Base-by-base conservation (phyloP, 2,888 invertebrate species). In the Tetheella fluctuosa region DNA sequence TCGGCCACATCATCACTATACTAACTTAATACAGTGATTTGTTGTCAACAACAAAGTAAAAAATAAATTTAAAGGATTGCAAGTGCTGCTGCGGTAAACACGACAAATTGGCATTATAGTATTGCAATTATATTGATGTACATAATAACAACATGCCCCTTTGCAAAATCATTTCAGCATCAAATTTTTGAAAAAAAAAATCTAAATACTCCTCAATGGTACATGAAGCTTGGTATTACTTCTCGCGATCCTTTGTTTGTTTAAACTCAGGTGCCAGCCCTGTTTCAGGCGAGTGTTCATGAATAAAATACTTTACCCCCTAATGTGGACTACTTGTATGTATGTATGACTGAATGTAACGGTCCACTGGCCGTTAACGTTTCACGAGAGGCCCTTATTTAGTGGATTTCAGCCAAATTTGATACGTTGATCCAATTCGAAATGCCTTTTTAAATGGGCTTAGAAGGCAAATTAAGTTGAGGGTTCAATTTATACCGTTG, bases 291-390 rank as follows among this genome's bases (percentile, higher is more conserved):
- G 23, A 57, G 59, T 54, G 52, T 42, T 60, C 63, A 69, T 69
- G 69, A 69, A 69, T 69, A 69, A 69, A 69, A 69, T 69, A 53
- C 39, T 53, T 55, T 56, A 25, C 28, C 65, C 28, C 65, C 64
- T 63, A 65, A 69, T 67, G 63, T 63, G 59, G 59, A 58, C 63
- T 58, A 59, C 61, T 63, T 53, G 57, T 59, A 34, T 34, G 55
- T 20, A 34, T 23, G 28, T 55, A 55, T 55, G 34, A 53, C 53
- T 53, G 53, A 23, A 23, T 28, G 15, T 25, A 53, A 53, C 6
- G 52, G 53, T 25, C 53, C 53, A 53, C 23, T 53, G 53, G 28
- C 23, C 53, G 28, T 48, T 48, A 48, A 48, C 48, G 55, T 30
- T 55, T 17, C 54, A 59, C 17, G 42, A 48, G 59, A 54, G 48